phyloP scores from a whole-genome alignment of 2,888 invertebrate species.

The Sarcophaga variegata region DNA sequence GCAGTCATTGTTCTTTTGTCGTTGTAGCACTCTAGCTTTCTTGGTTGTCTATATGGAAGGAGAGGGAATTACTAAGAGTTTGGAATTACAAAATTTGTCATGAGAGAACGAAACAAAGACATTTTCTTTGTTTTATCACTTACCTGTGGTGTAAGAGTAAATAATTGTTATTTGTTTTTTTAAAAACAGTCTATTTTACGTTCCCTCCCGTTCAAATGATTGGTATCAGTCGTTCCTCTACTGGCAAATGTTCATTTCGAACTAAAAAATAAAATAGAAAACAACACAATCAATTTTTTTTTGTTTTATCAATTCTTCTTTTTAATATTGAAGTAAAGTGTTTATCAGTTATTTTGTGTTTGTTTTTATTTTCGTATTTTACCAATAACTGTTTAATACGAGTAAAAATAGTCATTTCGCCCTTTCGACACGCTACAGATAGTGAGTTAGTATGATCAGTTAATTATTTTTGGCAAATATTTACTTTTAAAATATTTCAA shows the following conservation, averaged over 20 bases:
- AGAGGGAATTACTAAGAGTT: too few species aligned
- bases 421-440: slow-evolving; percentile 15
- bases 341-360: slow-evolving; percentile 40
- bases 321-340: background rate
- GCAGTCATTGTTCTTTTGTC: slow-evolving; percentile 48
- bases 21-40: background rate
- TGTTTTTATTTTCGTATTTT: background rate
- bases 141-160: background rate
- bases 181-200: background rate
- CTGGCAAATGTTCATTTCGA: slow-evolving; percentile 33
- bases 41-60: too few species aligned
- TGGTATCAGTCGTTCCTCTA: background rate
- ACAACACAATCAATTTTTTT: background rate
- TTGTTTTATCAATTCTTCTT: slow-evolving; percentile 23
- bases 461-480: background rate
- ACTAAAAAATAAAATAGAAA: slow-evolving; percentile 48
- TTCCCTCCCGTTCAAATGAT: background rate
- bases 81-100: too few species aligned
- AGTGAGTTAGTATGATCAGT: background rate
- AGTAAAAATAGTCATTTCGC: background rate
- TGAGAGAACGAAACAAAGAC: background rate
- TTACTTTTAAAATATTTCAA: too few species aligned
- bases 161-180: background rate
- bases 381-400: slow-evolving; percentile 24
- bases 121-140: background rate